Evolutionary conservation across 1,140 invertebrate species (phyloP).

Genomic region (Heliconius melpomene): DNA sequence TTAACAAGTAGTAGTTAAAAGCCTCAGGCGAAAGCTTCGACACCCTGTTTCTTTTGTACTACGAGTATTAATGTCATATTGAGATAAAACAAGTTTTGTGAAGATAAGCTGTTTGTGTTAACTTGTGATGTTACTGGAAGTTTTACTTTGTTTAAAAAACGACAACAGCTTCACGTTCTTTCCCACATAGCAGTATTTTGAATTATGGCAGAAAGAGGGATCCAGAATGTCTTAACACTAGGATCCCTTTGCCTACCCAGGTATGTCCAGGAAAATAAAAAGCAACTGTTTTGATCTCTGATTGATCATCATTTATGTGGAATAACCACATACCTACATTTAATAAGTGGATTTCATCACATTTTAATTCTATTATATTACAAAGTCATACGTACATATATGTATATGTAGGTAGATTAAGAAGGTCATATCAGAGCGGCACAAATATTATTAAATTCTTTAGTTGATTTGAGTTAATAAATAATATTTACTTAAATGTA

Average conservation of each 20-base stretch:
- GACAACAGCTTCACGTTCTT: too few relatives aligned
- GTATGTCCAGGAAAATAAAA: too few relatives aligned
- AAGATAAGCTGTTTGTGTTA: not conserved
- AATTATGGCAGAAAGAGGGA: too few relatives aligned
- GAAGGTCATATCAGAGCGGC: not conserved
- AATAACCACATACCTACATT: not conserved
- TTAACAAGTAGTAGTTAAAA: slow-evolving; percentile 42
- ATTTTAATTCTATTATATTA: not conserved
- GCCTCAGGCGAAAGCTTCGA: slow-evolving; percentile 32
- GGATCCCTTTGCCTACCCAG: too few relatives aligned
- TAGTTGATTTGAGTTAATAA: not conserved
- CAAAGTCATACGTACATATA: not conserved
- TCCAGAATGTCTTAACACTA: not conserved
- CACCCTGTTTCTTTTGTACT: slow-evolving; percentile 14
- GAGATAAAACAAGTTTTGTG: not conserved
- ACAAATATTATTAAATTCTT: not conserved
- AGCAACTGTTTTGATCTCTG: too few relatives aligned
- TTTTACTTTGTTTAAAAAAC: not conserved
- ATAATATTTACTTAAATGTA: not conserved
- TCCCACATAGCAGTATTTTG: too few relatives aligned
- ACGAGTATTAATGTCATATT: not conserved
- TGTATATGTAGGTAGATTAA: not conserved
- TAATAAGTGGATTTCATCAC: not conserved
- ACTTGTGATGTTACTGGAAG: not conserved
- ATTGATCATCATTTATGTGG: not conserved